phyloP scores from a whole-genome alignment of 92 coral and sea anemone genomes.

The Metridium senile region DNA sequence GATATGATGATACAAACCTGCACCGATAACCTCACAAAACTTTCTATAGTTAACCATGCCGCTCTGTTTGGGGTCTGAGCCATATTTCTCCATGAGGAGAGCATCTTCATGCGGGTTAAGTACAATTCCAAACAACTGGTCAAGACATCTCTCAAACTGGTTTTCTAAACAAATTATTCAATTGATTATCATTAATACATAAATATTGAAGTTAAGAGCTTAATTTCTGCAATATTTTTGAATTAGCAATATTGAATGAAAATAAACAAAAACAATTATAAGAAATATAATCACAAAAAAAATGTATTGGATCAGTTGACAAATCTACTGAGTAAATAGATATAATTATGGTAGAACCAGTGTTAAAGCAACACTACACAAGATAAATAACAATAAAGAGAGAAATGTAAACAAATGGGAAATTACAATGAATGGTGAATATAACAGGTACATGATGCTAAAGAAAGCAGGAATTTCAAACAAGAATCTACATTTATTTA shows the following conservation, averaged over 20 bases:
- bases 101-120: conserved; percentile 74
- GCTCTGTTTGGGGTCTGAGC: conserved; percentile 88
- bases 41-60: conserved; percentile 89
- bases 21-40: conserved; percentile 92
- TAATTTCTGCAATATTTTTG: neutral
- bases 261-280: neutral
- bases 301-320: too few species aligned
- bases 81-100: conserved; percentile 81
- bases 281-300: neutral
- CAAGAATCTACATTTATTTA: too few species aligned
- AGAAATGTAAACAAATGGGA: too few species aligned
- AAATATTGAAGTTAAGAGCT: neutral
- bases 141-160: conserved; percentile 98
- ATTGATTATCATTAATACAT: neutral
- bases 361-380: too few species aligned
- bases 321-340: too few species aligned
- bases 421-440: too few species aligned
- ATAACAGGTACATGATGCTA: too few species aligned
- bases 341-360: too few species aligned
- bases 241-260: neutral
- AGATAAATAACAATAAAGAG: too few species aligned
- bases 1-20: conserved; percentile 47
- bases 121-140: conserved; percentile 92
- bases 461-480: too few species aligned
- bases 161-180: conserved; percentile 55